phyloP scores from a whole-genome alignment of 2,113 vertebrate genomes.

The Murina feae region DNA sequence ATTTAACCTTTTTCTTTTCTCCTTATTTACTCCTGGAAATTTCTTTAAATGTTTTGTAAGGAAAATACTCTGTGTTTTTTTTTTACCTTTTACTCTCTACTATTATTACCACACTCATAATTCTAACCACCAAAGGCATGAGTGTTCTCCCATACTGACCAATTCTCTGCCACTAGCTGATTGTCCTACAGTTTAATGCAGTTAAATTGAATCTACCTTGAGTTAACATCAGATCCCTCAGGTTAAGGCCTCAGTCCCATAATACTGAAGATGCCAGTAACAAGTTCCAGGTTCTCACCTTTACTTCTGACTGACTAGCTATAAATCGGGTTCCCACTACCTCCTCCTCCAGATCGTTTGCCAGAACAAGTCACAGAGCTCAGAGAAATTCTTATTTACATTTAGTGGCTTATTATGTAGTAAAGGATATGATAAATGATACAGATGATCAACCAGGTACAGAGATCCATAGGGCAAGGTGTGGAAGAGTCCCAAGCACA shows the following conservation, averaged over 20 bases:
- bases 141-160: neutral
- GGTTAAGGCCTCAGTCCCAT: neutral
- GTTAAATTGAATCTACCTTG: neutral
- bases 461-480: neutral
- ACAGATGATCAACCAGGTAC: neutral
- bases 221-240: neutral
- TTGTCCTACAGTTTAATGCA: neutral
- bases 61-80: neutral
- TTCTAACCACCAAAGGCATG: neutral
- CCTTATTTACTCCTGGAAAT: neutral
- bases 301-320: neutral
- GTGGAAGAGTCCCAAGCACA: neutral
- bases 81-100: neutral
- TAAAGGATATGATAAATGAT: neutral
- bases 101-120: neutral
- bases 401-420: neutral
- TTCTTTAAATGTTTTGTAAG: neutral
- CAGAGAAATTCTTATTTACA: neutral
- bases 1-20: neutral
- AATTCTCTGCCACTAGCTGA: neutral
- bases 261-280: neutral
- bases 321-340: neutral
- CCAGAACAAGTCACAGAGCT: neutral
- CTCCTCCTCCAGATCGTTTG: neutral
- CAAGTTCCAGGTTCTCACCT: neutral